These are phyloP conservation scores for Parnassius mnemosyne DNA, from an alignment of 2,888 invertebrate genomes.

Conservation along the genomic window DNA sequence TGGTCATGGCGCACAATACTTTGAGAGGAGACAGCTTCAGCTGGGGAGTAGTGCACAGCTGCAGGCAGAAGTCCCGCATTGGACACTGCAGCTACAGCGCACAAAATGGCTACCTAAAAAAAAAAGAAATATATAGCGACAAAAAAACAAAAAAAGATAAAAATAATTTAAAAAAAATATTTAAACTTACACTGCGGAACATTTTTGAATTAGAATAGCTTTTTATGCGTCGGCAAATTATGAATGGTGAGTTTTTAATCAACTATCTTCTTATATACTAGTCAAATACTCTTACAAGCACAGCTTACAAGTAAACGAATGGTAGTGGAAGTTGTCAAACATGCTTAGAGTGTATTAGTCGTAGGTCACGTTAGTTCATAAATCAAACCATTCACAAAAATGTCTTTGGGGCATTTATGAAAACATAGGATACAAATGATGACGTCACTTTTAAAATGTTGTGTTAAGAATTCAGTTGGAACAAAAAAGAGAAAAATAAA, in stretches of 20 bases:
- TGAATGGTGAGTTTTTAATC: not conserved
- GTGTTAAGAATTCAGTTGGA: no score
- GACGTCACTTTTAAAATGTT: no score
- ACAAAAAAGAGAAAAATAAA: no score
- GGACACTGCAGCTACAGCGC: slow-evolving; percentile 42
- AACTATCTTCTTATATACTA: not conserved
- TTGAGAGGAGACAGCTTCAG: slow-evolving; percentile 54
- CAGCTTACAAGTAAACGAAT: slow-evolving; percentile 9
- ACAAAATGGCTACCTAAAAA: slow-evolving; percentile 39
- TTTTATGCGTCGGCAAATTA: not conserved
- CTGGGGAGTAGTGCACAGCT: slow-evolving; percentile 55
- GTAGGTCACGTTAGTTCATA: slow-evolving; percentile 2
- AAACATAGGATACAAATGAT: no score
- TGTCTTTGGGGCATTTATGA: not conserved
- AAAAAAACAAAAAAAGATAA: no score
- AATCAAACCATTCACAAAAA: not conserved
- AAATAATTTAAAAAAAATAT: no score
- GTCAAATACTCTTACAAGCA: not conserved
- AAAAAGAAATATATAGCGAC: no score
- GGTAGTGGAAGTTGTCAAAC: slow-evolving; percentile 38
- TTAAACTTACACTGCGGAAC: not conserved
- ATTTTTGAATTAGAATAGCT: not conserved
- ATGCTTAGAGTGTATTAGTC: slow-evolving; percentile 25
- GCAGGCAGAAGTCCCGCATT: slow-evolving; percentile 47
- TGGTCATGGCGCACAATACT: slow-evolving; percentile 57